Percentiles rank a stretch among this genome's conserved stretches.
Evolutionary conservation across 2,888 invertebrate species (phyloP).

Genomic region (Drosophila putrida): DNA sequence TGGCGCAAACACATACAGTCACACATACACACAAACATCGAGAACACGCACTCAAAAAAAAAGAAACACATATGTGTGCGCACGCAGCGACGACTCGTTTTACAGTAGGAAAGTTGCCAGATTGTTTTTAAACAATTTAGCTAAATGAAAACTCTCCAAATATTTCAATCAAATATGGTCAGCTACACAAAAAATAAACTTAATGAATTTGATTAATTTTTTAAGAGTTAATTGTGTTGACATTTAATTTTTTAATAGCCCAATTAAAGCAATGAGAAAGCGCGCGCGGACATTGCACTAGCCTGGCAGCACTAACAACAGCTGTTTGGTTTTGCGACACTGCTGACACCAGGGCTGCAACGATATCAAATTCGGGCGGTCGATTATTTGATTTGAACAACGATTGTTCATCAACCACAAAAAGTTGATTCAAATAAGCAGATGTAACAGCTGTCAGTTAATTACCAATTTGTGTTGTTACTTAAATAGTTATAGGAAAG

Average conservation of each 20-base stretch:
- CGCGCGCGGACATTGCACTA: conserved; percentile 29
- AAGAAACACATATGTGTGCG: conserved; percentile 37
- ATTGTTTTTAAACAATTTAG: not conserved
- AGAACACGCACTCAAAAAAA: conserved; percentile 41
- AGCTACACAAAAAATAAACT: not conserved
- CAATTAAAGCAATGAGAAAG: conserved; percentile 13
- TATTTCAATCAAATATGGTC: not conserved
- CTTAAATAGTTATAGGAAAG: conserved; percentile 13
- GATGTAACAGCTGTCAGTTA: conserved; percentile 39
- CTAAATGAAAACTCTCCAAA: not conserved
- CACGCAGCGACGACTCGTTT: conserved; percentile 57
- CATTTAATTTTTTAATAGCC: not conserved
- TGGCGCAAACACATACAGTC: conserved; percentile 52
- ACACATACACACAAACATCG: conserved; percentile 1
- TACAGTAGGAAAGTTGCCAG: conserved; percentile 47
- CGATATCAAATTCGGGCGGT: conserved; percentile 9
- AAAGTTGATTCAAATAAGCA: conserved; percentile 1
- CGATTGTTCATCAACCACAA: not conserved
- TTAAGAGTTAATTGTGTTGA: not conserved
- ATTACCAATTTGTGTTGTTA: conserved; percentile 31
- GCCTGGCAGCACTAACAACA: conserved; percentile 44
- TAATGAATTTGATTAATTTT: not conserved
- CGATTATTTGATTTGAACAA: conserved; percentile 17
- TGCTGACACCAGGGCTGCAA: conserved; percentile 46
- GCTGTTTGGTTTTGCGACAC: conserved; percentile 48